Percentiles rank a stretch among this genome's conserved stretches.
Evolutionary conservation across 1,140 invertebrate genomes (phyloP).

Genomic region (Luehdorfia chinensis): DNA sequence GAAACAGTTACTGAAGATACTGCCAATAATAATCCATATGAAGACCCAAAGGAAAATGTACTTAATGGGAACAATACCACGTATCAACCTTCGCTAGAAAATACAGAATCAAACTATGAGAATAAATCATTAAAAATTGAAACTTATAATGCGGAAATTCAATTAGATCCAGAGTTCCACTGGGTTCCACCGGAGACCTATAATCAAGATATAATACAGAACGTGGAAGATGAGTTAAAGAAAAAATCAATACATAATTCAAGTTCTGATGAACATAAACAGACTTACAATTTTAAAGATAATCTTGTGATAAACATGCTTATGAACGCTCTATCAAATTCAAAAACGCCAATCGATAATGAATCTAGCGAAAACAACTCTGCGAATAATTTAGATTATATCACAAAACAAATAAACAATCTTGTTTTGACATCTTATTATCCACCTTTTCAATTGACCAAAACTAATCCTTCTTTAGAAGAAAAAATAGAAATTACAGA

Average conservation of each 20-base stretch:
- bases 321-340: constrained; percentile 3
- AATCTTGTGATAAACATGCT: constrained; percentile 1
- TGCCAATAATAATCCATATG: not conserved
- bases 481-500: not conserved
- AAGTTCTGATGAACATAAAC: constrained; percentile 2
- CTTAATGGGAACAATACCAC: not conserved
- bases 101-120: not conserved
- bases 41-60: not conserved
- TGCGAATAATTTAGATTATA: not conserved
- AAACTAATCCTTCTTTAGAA: not conserved
- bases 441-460: not conserved
- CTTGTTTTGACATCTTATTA: not conserved
- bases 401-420: not conserved
- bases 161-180: constrained; percentile 38
- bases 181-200: constrained; percentile 43
- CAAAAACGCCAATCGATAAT: not conserved
- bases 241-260: constrained; percentile 28
- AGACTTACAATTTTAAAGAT: not conserved
- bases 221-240: constrained; percentile 41
- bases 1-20: constrained; percentile 9
- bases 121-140: constrained; percentile 12
- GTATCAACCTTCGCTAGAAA: constrained; percentile 7
- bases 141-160: constrained; percentile 20
- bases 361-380: not conserved
- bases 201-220: constrained; percentile 34